Evolutionary conservation across 2,888 invertebrate species (phyloP).

Genomic region (Malacosoma neustria): DNA sequence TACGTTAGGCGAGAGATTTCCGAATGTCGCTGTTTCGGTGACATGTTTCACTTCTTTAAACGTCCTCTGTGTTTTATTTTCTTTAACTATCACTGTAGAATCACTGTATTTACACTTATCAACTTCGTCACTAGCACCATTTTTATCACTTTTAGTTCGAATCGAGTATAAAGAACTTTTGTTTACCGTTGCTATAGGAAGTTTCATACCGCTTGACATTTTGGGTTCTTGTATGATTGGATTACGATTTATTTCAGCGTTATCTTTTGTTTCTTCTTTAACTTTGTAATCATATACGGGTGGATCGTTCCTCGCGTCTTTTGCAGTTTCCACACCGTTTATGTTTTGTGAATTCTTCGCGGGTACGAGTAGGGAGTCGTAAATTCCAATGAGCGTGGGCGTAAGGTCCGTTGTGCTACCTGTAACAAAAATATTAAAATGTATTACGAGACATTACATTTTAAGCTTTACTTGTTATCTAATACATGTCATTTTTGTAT

Average conservation of each 20-base stretch:
- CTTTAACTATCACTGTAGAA: slow-evolving; percentile 28
- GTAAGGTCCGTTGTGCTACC: slow-evolving; percentile 91
- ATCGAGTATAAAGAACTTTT: slow-evolving; percentile 56
- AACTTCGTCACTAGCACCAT: slow-evolving; percentile 40
- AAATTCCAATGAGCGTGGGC: slow-evolving; percentile 89
- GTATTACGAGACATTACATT: not conserved
- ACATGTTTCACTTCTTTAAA: slow-evolving; percentile 41
- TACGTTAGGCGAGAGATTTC: slow-evolving; percentile 76
- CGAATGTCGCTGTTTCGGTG: slow-evolving; percentile 50
- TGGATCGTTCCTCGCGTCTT: slow-evolving; percentile 68
- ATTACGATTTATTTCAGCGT: slow-evolving; percentile 7
- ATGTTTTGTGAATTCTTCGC: slow-evolving; percentile 48
- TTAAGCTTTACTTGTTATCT: not conserved
- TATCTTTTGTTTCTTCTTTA: slow-evolving; percentile 14
- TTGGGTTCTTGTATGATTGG: slow-evolving; percentile 28
- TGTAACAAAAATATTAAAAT: slow-evolving; percentile 61
- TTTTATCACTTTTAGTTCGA: slow-evolving; percentile 61
- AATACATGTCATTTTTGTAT: slow-evolving; percentile 2
- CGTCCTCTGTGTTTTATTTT: slow-evolving; percentile 44
- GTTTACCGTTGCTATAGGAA: slow-evolving; percentile 53
- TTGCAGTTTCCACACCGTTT: slow-evolving; percentile 47
- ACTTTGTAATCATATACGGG: slow-evolving; percentile 26
- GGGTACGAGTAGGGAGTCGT: slow-evolving; percentile 83
- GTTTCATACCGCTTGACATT: slow-evolving; percentile 54
- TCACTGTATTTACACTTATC: slow-evolving; percentile 48